These are phyloP conservation scores for Zaprionus vittiger DNA, from an alignment of 1,140 invertebrate genomes.

Conservation along the genomic window DNA sequence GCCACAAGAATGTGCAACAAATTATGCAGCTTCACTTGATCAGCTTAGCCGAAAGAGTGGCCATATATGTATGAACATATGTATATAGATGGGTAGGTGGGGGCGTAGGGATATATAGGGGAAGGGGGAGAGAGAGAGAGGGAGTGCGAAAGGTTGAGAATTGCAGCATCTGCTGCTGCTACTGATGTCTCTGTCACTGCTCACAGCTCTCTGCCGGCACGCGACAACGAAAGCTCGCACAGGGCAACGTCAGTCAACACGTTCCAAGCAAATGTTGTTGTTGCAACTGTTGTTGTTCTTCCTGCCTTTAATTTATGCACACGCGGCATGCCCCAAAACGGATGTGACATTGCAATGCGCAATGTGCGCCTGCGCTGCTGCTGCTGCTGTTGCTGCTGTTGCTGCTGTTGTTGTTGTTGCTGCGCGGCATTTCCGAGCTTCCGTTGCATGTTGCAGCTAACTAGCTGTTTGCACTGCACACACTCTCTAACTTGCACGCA, in stretches of 20 bases:
- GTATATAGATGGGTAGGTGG: no score
- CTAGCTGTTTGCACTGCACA: not conserved
- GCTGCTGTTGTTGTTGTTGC: not conserved
- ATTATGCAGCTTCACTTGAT: no score
- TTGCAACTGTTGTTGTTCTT: slow-evolving; percentile 38
- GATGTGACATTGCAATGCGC: slow-evolving; percentile 57
- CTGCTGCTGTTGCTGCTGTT: not conserved
- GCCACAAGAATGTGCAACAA: no score
- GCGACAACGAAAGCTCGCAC: no score
- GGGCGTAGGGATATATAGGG: not conserved
- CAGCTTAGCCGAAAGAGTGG: no score
- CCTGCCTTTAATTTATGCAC: slow-evolving; percentile 67
- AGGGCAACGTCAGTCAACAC: not conserved
- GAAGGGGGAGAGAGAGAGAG: not conserved
- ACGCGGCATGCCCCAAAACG: slow-evolving; percentile 66
- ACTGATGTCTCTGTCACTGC: no score
- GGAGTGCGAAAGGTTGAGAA: not conserved
- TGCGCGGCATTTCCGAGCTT: slow-evolving; percentile 30
- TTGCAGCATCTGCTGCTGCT: not conserved
- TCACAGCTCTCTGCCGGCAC: no score
- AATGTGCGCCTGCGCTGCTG: not conserved
- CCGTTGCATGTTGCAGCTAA: slow-evolving; percentile 11
- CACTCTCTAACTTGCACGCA: not conserved
- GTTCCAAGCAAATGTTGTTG: slow-evolving; percentile 12
- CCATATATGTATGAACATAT: no score